phyloP scores from a whole-genome alignment of 1,140 invertebrate species.

The Charaxes varanes region DNA sequence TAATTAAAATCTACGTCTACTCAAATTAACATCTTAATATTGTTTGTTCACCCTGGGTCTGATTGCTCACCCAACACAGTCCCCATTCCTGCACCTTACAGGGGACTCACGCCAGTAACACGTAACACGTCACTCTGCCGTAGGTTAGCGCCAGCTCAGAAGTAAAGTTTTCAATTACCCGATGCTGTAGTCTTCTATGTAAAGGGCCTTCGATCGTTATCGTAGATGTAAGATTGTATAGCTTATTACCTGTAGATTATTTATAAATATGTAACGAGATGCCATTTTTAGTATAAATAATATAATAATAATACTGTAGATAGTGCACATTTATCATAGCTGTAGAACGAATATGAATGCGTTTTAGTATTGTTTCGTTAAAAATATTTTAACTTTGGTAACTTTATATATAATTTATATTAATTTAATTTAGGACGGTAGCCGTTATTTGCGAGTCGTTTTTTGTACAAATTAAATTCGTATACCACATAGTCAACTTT shows the following conservation, averaged over 20 bases:
- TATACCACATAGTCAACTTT: slow-evolving; percentile 39
- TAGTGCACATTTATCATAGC: slow-evolving; percentile 16
- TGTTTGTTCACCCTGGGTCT: no score
- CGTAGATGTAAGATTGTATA: slow-evolving; percentile 26
- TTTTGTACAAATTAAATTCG: slow-evolving; percentile 12
- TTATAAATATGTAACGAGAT: slow-evolving; percentile 34
- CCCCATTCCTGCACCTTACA: no score
- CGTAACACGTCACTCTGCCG: no score
- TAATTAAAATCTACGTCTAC: no score
- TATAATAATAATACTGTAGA: slow-evolving; percentile 28
- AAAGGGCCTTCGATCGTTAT: slow-evolving; percentile 52
- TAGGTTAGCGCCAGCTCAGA: no score
- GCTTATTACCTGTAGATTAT: slow-evolving; percentile 23
- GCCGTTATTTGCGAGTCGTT: slow-evolving; percentile 10
- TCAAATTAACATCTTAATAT: no score
- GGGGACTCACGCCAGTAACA: no score
- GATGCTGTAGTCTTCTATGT: slow-evolving; percentile 54
- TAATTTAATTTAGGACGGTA: no score
- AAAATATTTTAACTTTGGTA: slow-evolving; percentile 20
- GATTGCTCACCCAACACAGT: no score
- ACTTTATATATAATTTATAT: slow-evolving; percentile 26
- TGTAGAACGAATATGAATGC: slow-evolving; percentile 53
- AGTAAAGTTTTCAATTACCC: no score
- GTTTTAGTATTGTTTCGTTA: slow-evolving; percentile 67
- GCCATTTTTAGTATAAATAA: slow-evolving; percentile 47